Percentiles rank a stretch among this genome's conserved stretches.
These are phyloP conservation scores for Propithecus deckenii DNA, from an alignment of 2,797 vertebrate species.

Conservation along the genomic window DNA sequence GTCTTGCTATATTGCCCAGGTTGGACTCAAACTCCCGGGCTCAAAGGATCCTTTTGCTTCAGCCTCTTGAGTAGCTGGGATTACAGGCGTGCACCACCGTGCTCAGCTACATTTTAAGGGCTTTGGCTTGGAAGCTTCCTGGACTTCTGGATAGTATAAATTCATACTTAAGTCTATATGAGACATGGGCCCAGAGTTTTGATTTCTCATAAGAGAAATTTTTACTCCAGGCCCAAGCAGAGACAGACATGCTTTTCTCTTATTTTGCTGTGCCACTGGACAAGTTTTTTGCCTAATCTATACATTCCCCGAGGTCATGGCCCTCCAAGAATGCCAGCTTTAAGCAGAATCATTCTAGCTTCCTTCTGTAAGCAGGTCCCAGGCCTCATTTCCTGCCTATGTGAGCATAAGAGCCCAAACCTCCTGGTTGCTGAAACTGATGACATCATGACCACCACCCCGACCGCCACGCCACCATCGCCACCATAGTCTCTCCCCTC, in stretches of 20 bases:
- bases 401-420: not conserved
- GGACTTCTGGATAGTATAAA: not conserved
- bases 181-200: not conserved
- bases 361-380: not conserved
- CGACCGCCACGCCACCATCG: not conserved
- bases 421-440: not conserved
- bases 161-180: not conserved
- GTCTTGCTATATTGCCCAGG: not conserved
- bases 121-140: not conserved
- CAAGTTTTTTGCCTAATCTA: not conserved
- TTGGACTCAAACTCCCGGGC: not conserved
- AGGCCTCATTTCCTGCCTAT: not conserved
- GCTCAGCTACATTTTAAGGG: not conserved
- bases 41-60: not conserved
- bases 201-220: not conserved
- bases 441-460: fast-evolving
- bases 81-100: not conserved
- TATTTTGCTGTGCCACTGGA: not conserved
- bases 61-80: not conserved
- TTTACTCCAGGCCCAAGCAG: not conserved
- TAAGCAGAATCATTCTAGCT: not conserved
- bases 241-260: not conserved
- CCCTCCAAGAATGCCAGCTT: not conserved
- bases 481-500: not conserved
- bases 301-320: not conserved